Evolutionary conservation across 2,888 invertebrate genomes (phyloP), one percentile per base, ranked within the genome.

Genomic region (Gortyna flavago): DNA sequence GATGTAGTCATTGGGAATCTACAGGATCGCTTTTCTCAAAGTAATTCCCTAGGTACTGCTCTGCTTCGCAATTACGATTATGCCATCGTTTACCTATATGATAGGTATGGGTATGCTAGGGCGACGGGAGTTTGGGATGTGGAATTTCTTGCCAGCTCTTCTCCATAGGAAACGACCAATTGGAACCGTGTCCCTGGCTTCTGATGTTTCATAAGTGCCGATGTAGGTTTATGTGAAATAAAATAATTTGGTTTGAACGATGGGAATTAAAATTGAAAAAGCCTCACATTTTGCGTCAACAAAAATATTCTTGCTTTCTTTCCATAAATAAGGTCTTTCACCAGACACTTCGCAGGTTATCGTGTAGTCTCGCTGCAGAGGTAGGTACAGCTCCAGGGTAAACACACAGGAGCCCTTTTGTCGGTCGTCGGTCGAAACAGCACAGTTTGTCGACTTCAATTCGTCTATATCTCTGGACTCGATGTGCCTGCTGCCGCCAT

Each of bases 261-360:
- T 32, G 32, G 32, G 8, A n/a, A 72, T 13, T n/a, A 4, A 59
- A 61, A 44, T 38, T 25, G 8, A 5, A 57, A 78, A 57, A 54
- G 2, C 18, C 92, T 93, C 81, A 96, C 96, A 94, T 35, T 92
- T 89, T 64, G 92, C 90, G 35, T 90, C 88, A 29, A 95, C 86
- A 16, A 87, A 48, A 25, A 93, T 86, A 16, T 89, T 90, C 67
- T 91, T 87, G 21, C 85, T 89, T 2, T 89, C 90, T 9, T 93
- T 91, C 44, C 89, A 87, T 66, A 96, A 96, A 80, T 77, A 88
- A 0, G 96, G 96, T 57, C 95, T 80, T 69, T 96, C 96, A 0
- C 96, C 96, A 0, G 96, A 95, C 2, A 95, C 95, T 66, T 95
- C 96, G 69, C 96, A 96, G 0, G 90, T 85, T 80, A 91, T 93